A percentile compares a stretch with the other conserved stretches of the same genome.
Conservation (phyloP, 2,888 invertebrate genomes). For the Homarus gammarus region DNA sequence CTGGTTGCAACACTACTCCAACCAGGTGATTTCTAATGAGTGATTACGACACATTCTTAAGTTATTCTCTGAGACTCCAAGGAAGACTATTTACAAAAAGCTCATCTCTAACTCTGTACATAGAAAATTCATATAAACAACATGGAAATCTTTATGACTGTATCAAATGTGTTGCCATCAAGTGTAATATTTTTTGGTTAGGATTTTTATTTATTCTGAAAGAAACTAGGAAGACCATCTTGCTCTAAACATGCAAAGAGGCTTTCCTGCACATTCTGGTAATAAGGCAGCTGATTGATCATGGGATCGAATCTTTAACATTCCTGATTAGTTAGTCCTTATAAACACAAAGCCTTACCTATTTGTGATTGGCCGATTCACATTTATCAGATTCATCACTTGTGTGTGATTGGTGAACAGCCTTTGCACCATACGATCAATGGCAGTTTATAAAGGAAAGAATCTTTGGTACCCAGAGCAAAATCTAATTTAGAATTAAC, state of each 20-base stretch:
- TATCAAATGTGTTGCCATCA: constrained; percentile 55
- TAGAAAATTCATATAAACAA: constrained; percentile 67
- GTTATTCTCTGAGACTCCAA: constrained; percentile 64
- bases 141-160: constrained; percentile 55
- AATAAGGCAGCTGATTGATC: constrained; percentile 53
- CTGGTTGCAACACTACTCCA: constrained; percentile 20
- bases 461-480: constrained; percentile 49
- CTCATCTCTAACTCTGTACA: constrained; percentile 59
- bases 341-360: constrained; percentile 11
- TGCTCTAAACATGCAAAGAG: constrained; percentile 43
- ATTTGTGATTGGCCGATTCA: neutral
- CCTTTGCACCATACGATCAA: constrained; percentile 13
- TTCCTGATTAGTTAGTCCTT: neutral
- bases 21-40: constrained; percentile 28
- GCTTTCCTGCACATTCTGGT: constrained; percentile 38
- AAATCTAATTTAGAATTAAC: constrained; percentile 39
- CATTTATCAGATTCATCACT: neutral
- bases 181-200: constrained; percentile 36
- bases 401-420: neutral
- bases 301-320: neutral
- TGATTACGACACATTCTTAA: constrained; percentile 31
- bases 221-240: constrained; percentile 51
- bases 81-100: constrained; percentile 64
- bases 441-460: constrained; percentile 11
- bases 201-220: constrained; percentile 33